phyloP scores from a whole-genome alignment of 2,888 invertebrate genomes.

The Standfussiana lucernea region DNA sequence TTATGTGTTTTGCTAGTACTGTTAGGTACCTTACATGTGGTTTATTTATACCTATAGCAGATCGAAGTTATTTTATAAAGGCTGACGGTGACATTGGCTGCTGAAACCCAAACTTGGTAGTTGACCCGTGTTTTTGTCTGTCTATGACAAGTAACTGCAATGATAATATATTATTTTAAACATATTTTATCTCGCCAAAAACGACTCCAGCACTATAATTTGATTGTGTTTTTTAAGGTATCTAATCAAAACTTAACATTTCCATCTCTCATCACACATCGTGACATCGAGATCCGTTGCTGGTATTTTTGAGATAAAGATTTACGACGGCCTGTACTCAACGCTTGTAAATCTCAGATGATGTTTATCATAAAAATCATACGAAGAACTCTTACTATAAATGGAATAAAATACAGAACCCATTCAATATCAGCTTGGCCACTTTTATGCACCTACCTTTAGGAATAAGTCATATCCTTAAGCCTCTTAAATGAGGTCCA shows the following conservation, averaged over 20 bases:
- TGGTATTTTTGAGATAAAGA: neutral
- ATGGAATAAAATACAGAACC: slow-evolving; percentile 29
- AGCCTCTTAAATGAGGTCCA: slow-evolving; percentile 65
- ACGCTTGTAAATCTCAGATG: neutral
- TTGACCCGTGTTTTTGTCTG: too few species aligned
- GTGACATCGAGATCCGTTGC: neutral
- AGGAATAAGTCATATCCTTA: slow-evolving; percentile 33
- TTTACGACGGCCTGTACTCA: neutral
- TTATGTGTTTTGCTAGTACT: neutral
- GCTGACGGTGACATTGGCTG: neutral
- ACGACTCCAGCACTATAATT: too few species aligned
- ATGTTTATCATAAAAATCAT: slow-evolving; percentile 12
- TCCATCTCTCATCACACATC: neutral
- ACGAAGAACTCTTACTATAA: slow-evolving; percentile 12
- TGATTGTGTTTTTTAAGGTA: too few species aligned
- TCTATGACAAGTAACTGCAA: too few species aligned
- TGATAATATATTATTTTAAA: too few species aligned
- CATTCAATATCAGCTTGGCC: slow-evolving; percentile 30
- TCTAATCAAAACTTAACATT: neutral
- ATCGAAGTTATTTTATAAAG: neutral
- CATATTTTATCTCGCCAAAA: too few species aligned
- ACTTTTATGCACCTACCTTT: slow-evolving; percentile 23
- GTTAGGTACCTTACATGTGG: neutral
- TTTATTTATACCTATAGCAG: neutral
- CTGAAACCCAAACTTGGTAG: too few species aligned